These are phyloP conservation scores for Caretta caretta DNA, from an alignment of 2,113 vertebrate genomes.

Conservation along the genomic window DNA sequence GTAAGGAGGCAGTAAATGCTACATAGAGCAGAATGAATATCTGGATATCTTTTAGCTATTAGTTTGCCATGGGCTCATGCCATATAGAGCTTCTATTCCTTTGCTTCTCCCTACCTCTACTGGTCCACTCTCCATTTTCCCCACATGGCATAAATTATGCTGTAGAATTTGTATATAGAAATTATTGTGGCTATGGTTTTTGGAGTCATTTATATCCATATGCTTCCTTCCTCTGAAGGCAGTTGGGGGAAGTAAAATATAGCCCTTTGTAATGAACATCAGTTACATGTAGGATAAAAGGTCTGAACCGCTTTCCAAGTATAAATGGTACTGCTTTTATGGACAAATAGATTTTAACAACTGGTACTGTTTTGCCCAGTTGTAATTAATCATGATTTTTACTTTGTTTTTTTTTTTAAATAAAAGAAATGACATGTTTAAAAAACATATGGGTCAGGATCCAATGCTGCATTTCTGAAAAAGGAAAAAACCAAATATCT, in stretches of 20 bases:
- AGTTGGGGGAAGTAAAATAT: background rate
- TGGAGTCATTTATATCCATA: background rate
- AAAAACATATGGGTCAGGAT: background rate
- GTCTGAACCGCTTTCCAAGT: background rate
- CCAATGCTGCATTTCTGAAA: background rate
- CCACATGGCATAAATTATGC: background rate
- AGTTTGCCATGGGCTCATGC: background rate
- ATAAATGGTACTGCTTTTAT: background rate
- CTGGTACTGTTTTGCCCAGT: background rate
- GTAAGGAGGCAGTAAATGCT: background rate
- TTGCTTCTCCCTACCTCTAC: background rate
- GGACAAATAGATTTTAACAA: background rate
- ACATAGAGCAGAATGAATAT: background rate
- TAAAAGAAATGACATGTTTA: background rate
- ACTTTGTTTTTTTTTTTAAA: background rate
- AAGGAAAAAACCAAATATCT: background rate
- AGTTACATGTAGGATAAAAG: background rate
- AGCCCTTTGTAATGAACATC: background rate
- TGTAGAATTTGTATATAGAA: background rate
- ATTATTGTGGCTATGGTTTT: background rate
- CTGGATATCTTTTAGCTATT: background rate
- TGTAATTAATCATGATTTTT: background rate
- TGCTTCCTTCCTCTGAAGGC: background rate
- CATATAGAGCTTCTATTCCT: background rate
- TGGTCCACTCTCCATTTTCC: rapidly evolving